Evolutionary conservation across 2,888 invertebrate genomes (phyloP).

Genomic region (Diarsia brunnea): DNA sequence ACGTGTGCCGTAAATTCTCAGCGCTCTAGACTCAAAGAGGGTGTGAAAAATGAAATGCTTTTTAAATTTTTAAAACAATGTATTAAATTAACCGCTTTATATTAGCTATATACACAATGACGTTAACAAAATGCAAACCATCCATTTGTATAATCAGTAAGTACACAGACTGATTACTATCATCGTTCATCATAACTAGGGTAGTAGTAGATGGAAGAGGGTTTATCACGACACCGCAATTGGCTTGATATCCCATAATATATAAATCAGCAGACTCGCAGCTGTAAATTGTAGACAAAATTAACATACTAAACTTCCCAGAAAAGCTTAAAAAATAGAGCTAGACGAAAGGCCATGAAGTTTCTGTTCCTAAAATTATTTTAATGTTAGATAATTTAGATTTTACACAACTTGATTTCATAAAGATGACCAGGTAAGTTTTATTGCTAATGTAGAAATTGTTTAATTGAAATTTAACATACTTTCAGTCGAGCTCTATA

Average conservation of each 20-base stretch:
- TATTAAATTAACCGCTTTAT: conserved; percentile 90
- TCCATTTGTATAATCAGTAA: conserved; percentile 71
- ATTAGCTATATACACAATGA: conserved; percentile 90
- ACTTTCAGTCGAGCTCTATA: conserved; percentile 68
- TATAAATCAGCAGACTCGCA: conserved; percentile 66
- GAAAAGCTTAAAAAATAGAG: conserved; percentile 69
- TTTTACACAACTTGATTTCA: not conserved
- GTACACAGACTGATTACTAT: conserved; percentile 69
- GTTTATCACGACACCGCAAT: conserved; percentile 66
- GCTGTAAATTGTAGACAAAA: conserved; percentile 69
- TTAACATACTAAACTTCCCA: conserved; percentile 77
- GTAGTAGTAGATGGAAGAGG: conserved; percentile 47
- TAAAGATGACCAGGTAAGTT: not conserved
- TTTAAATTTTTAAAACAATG: conserved; percentile 86
- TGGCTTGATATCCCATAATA: conserved; percentile 67
- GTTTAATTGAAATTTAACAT: conserved; percentile 48
- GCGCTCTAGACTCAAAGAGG: not conserved
- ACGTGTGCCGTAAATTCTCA: not conserved
- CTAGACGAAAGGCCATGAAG: conserved; percentile 31
- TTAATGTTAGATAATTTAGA: not conserved
- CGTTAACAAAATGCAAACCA: conserved; percentile 89
- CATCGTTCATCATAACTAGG: conserved; percentile 66
- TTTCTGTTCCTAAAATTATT: conserved; percentile 3
- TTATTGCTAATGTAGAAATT: not conserved
- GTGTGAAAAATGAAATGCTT: conserved; percentile 16